Conservation (phyloP, 2,113 vertebrate species). For the Brachionichthys hirsutus region DNA sequence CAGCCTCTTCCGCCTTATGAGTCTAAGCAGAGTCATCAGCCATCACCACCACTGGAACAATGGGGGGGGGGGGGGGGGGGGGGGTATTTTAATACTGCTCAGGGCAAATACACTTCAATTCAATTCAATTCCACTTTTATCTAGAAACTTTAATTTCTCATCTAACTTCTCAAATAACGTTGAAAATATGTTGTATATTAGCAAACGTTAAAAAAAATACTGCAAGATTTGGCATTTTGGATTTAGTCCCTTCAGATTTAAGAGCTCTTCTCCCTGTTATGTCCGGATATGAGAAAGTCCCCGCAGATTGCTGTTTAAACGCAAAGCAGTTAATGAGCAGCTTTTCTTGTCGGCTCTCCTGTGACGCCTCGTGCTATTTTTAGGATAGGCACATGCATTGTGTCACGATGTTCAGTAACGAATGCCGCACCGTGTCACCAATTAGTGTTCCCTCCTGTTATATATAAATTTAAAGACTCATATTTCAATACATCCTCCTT, state of each 20-base stretch:
- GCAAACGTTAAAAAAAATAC: no score
- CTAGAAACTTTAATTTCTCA: no score
- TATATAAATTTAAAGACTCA: conserved; percentile 3
- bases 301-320: not conserved
- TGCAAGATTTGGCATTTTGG: not conserved
- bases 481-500: not conserved
- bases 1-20: no score
- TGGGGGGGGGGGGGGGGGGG: no score
- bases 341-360: conserved; percentile 27
- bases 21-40: no score
- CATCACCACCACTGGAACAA: no score
- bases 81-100: no score
- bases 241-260: conserved; percentile 1
- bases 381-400: conserved; percentile 18
- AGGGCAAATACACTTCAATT: no score
- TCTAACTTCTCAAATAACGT: no score
- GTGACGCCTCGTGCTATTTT: conserved; percentile 43
- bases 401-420: conserved; percentile 27
- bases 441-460: conserved; percentile 33
- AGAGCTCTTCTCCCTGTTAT: conserved; percentile 1
- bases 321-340: conserved; percentile 39
- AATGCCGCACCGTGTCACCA: conserved; percentile 45
- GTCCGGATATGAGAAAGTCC: not conserved
- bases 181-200: no score
- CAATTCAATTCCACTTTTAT: no score